Percentiles rank a stretch among this genome's conserved stretches.
Conservation (phyloP, 2,888 invertebrate species). For the Macropis europaea region DNA sequence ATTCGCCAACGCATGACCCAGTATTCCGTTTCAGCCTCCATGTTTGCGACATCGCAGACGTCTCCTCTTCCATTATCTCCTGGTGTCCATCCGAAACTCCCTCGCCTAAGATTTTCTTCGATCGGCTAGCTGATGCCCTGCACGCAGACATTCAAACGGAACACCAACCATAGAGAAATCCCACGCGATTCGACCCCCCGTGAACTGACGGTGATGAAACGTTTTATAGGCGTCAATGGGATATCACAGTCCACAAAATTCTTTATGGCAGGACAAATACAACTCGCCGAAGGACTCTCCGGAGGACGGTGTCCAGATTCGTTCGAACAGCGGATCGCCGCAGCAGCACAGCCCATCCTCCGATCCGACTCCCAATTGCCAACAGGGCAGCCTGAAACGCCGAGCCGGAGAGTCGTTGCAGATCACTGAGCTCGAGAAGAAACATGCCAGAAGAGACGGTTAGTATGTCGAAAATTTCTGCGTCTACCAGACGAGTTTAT, state of each 20-base stretch:
- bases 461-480: constrained; percentile 35
- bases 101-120: too few relatives aligned
- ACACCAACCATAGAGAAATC: too few relatives aligned
- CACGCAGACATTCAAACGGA: too few relatives aligned
- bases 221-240: constrained; percentile 69
- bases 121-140: too few relatives aligned
- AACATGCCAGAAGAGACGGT: constrained; percentile 75
- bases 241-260: constrained; percentile 69
- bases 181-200: background rate
- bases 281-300: constrained; percentile 67
- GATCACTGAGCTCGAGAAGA: constrained; percentile 73
- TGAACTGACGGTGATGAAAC: constrained; percentile 31
- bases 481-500: background rate
- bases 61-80: too few relatives aligned
- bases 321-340: constrained; percentile 63
- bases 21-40: too few relatives aligned
- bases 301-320: constrained; percentile 54
- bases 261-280: constrained; percentile 76
- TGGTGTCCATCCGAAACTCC: too few relatives aligned
- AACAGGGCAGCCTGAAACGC: constrained; percentile 68
- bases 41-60: too few relatives aligned
- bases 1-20: too few relatives aligned
- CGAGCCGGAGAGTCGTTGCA: constrained; percentile 68
- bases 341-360: constrained; percentile 53
- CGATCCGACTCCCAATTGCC: constrained; percentile 46